Base-by-base conservation (phyloP, 2,113 vertebrate genomes). In the Actenoides lindsayi region DNA sequence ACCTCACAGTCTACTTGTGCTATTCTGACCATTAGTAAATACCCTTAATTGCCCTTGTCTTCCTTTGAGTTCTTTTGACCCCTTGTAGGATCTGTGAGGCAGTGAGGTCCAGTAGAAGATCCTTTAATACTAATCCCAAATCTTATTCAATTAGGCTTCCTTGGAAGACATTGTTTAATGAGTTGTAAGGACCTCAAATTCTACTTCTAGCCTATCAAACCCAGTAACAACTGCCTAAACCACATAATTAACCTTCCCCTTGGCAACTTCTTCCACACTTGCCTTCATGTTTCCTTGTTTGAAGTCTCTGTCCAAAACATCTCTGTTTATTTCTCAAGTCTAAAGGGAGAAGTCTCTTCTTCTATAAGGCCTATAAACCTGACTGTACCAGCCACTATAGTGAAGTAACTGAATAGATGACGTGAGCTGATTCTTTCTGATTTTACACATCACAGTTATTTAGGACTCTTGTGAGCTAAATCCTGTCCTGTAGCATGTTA, bases 101-200 rank as follows among this genome's bases (percentile, higher is more conserved):
- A 78, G 16, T 42, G 54, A 53, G 23, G 42, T 51, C 51, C 79
- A 60, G 79, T 18, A 81, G 59, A 83, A 80, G 64, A 70, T 37
- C 39, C 69, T 80, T 83, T 82, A 90, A 48, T 41, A n/a, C 51
- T 86, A 88, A 92, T 83, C 82, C 81, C 69, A 95, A 78, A 70
- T 95, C 88, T 75, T 75, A 74, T 42, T 71, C 82, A 92, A 92
- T 95, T 96, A 96, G 46, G 11, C 20, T 16, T 60, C 7, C 14
- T 92, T 48, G 27, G 59, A 94, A 83, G 51, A 81, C 42, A 84
- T 56, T 88, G 83, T 44, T 96, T 89, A 90, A 94, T 90, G 82
- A 68, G 39, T 89, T 86, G 80, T 85, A 96, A 96, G 83, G 68
- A 71, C 46, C 83, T 87, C 69, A 86, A 23, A 83, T 80, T 93